Percentiles rank a stretch among this genome's conserved stretches.
phyloP scores from a whole-genome alignment of 30 jellyfish, hydroid and myxozoan genomes.

The Aurelia aurita complex sp. Pacific region DNA sequence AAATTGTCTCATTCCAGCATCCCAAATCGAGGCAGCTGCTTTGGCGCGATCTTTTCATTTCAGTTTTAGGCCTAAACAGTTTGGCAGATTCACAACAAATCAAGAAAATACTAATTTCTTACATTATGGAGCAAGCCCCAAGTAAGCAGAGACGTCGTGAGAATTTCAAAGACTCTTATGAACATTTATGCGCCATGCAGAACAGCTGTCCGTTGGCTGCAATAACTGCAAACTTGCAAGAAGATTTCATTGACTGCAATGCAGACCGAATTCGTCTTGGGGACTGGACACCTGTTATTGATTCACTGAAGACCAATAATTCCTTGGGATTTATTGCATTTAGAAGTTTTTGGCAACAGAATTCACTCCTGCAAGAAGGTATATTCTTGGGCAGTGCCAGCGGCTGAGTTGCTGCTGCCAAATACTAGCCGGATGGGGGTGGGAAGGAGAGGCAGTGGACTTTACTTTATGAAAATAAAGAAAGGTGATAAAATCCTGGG shows the following conservation, averaged over 20 bases:
- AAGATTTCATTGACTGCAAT: conserved; percentile 71
- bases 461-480: too few relatives aligned
- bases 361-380: conserved; percentile 24
- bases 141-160: not conserved
- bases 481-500: too few relatives aligned
- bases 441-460: too few relatives aligned
- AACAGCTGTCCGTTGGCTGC: conserved; percentile 65
- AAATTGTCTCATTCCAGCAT: too few relatives aligned
- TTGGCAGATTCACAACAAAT: too few relatives aligned
- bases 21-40: too few relatives aligned
- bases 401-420: too few relatives aligned
- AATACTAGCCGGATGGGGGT: too few relatives aligned
- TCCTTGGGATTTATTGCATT: conserved; percentile 70
- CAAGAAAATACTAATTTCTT: too few relatives aligned
- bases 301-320: conserved; percentile 48
- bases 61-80: too few relatives aligned
- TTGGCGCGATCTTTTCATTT: too few relatives aligned
- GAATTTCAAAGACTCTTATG: conserved; percentile 53
- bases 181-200: conserved; percentile 64
- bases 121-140: conserved; percentile 2
- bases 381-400: not conserved
- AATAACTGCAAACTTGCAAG: conserved; percentile 74
- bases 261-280: conserved; percentile 76
- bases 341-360: conserved; percentile 81
- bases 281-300: conserved; percentile 87